Conservation (phyloP, 2,888 invertebrate genomes). For the Eumerus sabulonum region DNA sequence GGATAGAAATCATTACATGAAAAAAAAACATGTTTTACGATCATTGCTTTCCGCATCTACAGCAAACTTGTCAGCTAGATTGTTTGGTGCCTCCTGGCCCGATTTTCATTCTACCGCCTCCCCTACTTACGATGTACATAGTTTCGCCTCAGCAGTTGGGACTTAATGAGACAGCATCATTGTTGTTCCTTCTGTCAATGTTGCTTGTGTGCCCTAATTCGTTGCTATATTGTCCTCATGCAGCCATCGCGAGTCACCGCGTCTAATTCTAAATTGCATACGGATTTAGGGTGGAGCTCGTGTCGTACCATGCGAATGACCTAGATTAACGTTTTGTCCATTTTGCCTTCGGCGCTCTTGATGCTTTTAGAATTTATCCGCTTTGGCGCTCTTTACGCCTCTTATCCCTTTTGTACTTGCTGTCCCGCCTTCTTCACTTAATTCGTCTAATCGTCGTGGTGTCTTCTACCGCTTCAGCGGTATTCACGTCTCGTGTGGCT, state of each 20-base stretch:
- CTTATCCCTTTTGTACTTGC: too few species aligned
- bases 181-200: not conserved
- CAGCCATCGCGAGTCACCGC: not conserved
- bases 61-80: constrained; percentile 32
- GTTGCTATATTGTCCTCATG: not conserved
- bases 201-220: constrained; percentile 5
- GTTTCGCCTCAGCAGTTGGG: not conserved
- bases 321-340: not conserved
- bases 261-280: constrained; percentile 47
- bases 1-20: constrained; percentile 66
- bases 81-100: constrained; percentile 40
- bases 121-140: not conserved
- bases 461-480: not conserved
- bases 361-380: too few species aligned
- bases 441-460: too few species aligned
- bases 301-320: constrained; percentile 1
- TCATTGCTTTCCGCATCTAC: constrained; percentile 52
- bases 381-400: too few species aligned
- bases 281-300: constrained; percentile 18
- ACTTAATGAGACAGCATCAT: constrained; percentile 43
- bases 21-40: constrained; percentile 67
- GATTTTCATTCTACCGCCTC: constrained; percentile 21
- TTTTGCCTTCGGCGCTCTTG: not conserved
- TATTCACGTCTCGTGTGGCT: constrained; percentile 8
- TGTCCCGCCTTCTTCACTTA: too few species aligned